phyloP scores from a whole-genome alignment of 2,113 vertebrate genomes.

The Empidonax alnorum region DNA sequence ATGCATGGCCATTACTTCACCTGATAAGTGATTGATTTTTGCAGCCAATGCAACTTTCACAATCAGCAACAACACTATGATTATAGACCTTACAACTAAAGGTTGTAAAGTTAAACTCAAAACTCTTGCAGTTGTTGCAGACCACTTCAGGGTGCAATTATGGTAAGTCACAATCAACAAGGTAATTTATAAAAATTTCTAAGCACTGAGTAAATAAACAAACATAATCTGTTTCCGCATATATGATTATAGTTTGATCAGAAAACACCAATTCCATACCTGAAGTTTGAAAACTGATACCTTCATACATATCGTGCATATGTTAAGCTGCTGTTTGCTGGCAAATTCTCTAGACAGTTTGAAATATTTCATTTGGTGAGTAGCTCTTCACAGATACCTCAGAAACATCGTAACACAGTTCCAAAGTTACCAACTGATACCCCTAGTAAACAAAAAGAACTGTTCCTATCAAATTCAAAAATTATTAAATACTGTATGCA shows the following conservation, averaged over 20 bases:
- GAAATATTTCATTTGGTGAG: neutral
- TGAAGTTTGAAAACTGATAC: neutral
- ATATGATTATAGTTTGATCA: neutral
- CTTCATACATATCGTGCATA: neutral
- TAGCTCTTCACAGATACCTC: neutral
- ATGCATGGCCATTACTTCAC: neutral
- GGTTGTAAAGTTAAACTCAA: neutral
- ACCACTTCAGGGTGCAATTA: neutral
- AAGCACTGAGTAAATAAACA: neutral
- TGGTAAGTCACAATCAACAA: neutral
- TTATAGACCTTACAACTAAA: neutral
- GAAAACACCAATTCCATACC: neutral
- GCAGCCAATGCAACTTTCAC: neutral
- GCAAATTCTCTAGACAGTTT: neutral
- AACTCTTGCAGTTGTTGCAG: neutral
- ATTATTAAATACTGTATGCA: neutral
- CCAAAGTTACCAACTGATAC: neutral
- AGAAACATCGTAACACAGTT: neutral
- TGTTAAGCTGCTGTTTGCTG: neutral
- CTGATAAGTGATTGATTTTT: neutral
- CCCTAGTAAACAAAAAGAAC: neutral
- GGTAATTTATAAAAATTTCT: neutral
- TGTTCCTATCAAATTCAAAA: neutral
- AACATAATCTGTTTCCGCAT: neutral
- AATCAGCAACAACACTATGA: neutral